Evolutionary conservation across 2,113 vertebrate species (phyloP), one percentile per base, ranked within the genome.

Genomic region (Syrrhaptes paradoxus): DNA sequence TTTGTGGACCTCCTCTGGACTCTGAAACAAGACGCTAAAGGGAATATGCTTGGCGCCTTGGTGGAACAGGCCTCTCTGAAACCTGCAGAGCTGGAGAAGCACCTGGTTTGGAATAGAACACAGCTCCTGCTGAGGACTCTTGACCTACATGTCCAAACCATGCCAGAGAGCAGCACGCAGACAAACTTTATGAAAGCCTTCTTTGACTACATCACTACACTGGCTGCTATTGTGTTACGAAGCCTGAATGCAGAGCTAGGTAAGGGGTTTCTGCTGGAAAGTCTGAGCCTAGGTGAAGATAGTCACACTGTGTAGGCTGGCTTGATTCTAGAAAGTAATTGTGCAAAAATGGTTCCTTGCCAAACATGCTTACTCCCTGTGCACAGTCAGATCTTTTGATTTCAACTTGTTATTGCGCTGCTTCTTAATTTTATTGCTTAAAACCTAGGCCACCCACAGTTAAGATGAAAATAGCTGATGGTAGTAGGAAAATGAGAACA

Each of bases 61-160:
- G 96, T 98, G 58, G 99, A 99, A 19, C 99, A 99, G 96, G 96
- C 98, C 36, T 93, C 97, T 85, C 97, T 99, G 90, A 99, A 98
- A 96, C 96, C 98, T n/a, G 19, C 84, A 0, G 99, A 99, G 88
- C 96, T 98, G 67, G 98, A 99, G 48, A 87, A 97, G n/a, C 98
- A 99, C 82, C 98, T 98, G 1, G 97, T 99, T 43, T 96, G 98
- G 63, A 98, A 97, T 87, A 98, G 98, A 93, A 98, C 98, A 95
- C 98, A 98, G 96, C 98, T 98, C 54, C 97, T 99, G 58, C 97
- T 99, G 67, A 98, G 98, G 61, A 98, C 97, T 61, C 85, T 99
- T 90, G 98, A 98, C 78, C 98, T 98, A 65, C 96, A 98, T 17
- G 96, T 97, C 62, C 98, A 98, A 66, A 73, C 29, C 16, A 13